These are phyloP conservation scores for Neomorphus geoffroyi DNA, from an alignment of 2,797 vertebrate genomes.

Conservation along the genomic window DNA sequence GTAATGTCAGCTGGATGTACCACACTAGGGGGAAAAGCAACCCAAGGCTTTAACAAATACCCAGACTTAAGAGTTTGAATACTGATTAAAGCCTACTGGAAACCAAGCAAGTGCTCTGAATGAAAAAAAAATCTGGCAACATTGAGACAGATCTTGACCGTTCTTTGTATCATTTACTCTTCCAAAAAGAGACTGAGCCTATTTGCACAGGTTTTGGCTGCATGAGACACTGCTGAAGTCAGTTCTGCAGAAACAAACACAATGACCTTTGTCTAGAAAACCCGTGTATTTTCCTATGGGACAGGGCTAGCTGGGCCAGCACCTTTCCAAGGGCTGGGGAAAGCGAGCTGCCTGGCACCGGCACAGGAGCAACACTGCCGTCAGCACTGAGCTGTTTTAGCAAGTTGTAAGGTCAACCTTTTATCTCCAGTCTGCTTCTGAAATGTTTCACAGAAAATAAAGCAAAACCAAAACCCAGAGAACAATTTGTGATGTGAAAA, in stretches of 20 bases:
- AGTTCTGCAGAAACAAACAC: background rate
- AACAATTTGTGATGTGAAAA: background rate
- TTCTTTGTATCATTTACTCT: background rate
- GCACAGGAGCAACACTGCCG: background rate
- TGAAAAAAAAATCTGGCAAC: background rate
- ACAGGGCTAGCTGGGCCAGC: background rate
- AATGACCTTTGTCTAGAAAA: background rate
- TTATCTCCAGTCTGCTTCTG: background rate
- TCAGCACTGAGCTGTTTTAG: background rate
- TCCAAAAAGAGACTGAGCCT: background rate
- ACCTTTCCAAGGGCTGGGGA: background rate
- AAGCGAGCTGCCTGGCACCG: accelerated
- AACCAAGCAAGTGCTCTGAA: background rate
- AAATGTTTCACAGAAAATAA: background rate
- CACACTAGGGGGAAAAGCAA: background rate
- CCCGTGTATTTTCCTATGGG: accelerated
- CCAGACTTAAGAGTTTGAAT: background rate
- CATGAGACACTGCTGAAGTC: background rate
- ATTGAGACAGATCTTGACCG: background rate
- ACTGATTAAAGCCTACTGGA: background rate
- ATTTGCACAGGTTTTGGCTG: background rate
- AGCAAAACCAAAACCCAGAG: constrained; percentile 22
- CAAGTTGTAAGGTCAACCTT: background rate
- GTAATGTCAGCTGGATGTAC: background rate
- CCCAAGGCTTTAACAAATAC: background rate